Evolutionary conservation across 2,113 vertebrate species (phyloP), one percentile per base, ranked within the genome.

Genomic region (Cepphus grylle): DNA sequence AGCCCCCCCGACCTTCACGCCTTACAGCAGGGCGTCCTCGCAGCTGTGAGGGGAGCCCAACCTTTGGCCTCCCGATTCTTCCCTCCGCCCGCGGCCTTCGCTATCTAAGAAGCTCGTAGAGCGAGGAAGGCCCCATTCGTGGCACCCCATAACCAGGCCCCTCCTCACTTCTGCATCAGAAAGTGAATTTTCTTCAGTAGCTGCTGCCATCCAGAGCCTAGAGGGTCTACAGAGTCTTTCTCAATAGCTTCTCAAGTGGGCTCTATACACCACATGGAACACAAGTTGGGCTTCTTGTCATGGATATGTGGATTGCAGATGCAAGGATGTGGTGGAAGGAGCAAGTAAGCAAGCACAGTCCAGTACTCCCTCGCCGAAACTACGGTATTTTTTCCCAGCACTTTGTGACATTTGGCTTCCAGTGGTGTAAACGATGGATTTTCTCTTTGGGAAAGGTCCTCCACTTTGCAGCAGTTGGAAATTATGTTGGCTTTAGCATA

Each of bases 11-110:
- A 42, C 50, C 50, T 58, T 72, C 66, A 6, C 3, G 2, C 66
- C 42, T 43, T 9, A 3, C 6, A 5, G 22, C 1, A 1, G 22
- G 21, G 47, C 8, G 25, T 45, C 22, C 34, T 38, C 1, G 0
- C 40, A 16, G 50, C 42, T 9, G 17, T 20, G 50, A 50, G 36
- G 34, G 47, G 7, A 7, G 26, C 4, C 42, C 38, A 11, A 3
- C 32, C 43, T 45, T 8, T 1, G 1, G 56, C 55, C 70, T 40
- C 38, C 7, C 9, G 19, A 17, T 16, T 34, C 50, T 19, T 16
- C 10, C 6, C 27, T 17, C 18, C 2, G 3, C 63, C 38, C 3
- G 0, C 27, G 4, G 49, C 30, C 30, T 25, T n/a, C 7, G 5
- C 25, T 21, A 6, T 6, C 12, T 17, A 10, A 15, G 32, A 16